Base-by-base conservation (phyloP, 2,113 vertebrate species). In the Gasterosteus aculeatus region DNA sequence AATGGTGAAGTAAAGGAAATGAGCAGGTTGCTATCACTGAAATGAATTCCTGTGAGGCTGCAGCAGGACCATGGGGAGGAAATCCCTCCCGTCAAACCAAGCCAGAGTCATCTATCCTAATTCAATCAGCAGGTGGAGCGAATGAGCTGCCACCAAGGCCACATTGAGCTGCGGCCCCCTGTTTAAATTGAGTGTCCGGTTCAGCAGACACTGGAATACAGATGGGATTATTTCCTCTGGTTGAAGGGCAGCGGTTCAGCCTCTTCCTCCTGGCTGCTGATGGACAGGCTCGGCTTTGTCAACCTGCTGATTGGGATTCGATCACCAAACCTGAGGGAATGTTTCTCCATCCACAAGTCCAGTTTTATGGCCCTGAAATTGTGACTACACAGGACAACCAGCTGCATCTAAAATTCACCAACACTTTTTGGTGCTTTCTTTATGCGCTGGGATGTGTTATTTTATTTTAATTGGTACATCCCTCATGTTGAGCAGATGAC, bases 121-220 rank as follows among this genome's bases (percentile, higher is more conserved):
- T 66, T 83, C 75, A 89, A 85, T 86, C 80, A 80, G 72, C 87
- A 77, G 83, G 78, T 72, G 46, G 72, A 77, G 54, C 78, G 72
- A 89, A 80, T 49, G 75, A 82, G 73, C 75, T 75, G 70, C 80
- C 70, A 74, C 79, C 61, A 47, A 68, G 75, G 77, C 38, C 44
- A 44, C 38, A 83, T 77, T 63, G 83, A 26, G 86, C 79, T 64
- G 53, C 47, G 66, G 62, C 53, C 15, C 29, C 75, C 75, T 38
- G 65, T 73, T 76, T 84, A 80, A 86, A 85, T 68, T 69, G 72
- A 85, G 42, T 66, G 53, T 69, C 58, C 63, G 38, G 41, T 81
- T 86, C 56, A 68, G 67, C 70, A 54, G 82, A 61, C 15, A 0
- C 67, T 75, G 58, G 68, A 61, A 72, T 77, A 73, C 64, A 61